Conservation (phyloP, 2,797 vertebrate species). For the Halcyon chelicuti region DNA sequence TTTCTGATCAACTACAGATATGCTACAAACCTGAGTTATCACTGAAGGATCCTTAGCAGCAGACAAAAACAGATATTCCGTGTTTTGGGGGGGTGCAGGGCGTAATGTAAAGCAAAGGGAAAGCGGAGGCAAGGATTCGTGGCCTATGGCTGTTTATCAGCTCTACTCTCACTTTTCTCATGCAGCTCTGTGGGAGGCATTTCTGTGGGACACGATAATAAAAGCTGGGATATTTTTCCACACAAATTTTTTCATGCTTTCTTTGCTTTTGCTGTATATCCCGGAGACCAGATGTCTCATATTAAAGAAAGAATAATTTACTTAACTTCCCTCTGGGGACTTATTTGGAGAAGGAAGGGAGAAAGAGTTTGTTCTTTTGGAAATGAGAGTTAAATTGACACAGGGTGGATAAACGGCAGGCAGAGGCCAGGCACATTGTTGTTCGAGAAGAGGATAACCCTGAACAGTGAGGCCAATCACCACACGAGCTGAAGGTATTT, state of each 20-base stretch:
- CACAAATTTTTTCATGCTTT: not conserved
- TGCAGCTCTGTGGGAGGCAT: not conserved
- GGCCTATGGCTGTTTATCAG: not conserved
- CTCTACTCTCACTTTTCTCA: not conserved
- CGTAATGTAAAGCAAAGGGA: not conserved
- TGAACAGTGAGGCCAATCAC: not conserved
- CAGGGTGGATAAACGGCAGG: not conserved
- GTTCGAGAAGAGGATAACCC: not conserved
- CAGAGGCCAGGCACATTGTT: not conserved
- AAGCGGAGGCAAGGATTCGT: not conserved
- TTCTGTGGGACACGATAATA: not conserved
- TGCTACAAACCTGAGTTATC: not conserved
- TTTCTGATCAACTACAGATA: not conserved
- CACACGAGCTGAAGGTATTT: conserved; percentile 14
- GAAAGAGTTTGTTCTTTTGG: not conserved
- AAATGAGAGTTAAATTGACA: not conserved
- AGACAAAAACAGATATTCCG: not conserved
- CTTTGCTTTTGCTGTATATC: conserved; percentile 40
- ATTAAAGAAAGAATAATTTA: conserved; percentile 38
- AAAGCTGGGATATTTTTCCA: conserved; percentile 17
- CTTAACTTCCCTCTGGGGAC: not conserved
- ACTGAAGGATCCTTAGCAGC: not conserved
- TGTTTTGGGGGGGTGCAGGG: not conserved
- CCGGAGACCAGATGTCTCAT: conserved; percentile 25
- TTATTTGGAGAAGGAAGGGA: not conserved